Evolutionary conservation across 2,797 vertebrate genomes (phyloP).

Genomic region (Coregonus sp.): DNA sequence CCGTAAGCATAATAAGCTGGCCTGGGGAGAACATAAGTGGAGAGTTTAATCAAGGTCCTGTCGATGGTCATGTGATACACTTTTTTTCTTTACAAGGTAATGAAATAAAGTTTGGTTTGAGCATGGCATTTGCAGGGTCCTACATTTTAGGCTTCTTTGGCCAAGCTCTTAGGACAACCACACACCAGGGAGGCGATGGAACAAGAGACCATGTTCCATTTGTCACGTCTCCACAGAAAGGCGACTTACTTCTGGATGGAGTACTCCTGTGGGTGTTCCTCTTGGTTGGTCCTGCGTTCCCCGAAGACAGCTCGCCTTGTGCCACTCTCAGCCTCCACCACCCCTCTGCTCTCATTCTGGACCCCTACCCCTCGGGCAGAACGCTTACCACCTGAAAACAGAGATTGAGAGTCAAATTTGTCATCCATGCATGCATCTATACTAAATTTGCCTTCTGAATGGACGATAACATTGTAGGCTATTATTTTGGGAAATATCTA

Average conservation of each 20-base stretch:
- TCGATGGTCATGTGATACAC: too few relatives aligned
- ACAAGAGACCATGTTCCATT: neutral
- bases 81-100: too few relatives aligned
- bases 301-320: constrained; percentile 64
- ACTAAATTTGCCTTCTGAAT: too few relatives aligned
- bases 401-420: neutral
- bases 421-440: too few relatives aligned
- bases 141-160: too few relatives aligned
- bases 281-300: constrained; percentile 62
- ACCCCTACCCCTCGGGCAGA: constrained; percentile 54
- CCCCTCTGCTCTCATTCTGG: constrained; percentile 58
- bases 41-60: neutral
- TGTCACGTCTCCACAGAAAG: neutral
- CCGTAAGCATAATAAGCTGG: constrained; percentile 66
- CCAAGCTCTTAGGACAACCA: too few relatives aligned
- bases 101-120: too few relatives aligned
- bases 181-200: too few relatives aligned
- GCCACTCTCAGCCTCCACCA: constrained; percentile 62
- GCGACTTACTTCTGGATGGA: constrained; percentile 72
- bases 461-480: too few relatives aligned
- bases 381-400: constrained; percentile 66
- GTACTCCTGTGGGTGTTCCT: constrained; percentile 64
- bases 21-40: constrained; percentile 42
- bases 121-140: too few relatives aligned
- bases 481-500: neutral